These are phyloP conservation scores for Crambe crambe DNA, from an alignment of 37 sponge, comb jelly and placozoan genomes.

Conservation along the genomic window DNA sequence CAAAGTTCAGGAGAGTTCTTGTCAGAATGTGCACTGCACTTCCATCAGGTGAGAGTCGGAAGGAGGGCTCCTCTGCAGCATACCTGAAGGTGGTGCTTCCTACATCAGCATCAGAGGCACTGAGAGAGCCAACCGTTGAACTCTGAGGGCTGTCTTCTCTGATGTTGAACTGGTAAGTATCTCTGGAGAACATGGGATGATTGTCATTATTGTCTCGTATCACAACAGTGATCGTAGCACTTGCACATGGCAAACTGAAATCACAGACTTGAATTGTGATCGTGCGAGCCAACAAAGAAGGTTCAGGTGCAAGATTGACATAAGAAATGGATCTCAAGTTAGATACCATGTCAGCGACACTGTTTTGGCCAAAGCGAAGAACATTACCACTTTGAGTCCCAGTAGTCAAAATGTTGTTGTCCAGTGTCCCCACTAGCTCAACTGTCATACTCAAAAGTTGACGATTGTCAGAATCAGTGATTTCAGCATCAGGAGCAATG, in stretches of 20 bases:
- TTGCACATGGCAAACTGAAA: slow-evolving; percentile 5
- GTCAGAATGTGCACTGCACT: slow-evolving; percentile 15
- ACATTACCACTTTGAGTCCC: not conserved
- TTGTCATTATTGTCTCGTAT: slow-evolving; percentile 61
- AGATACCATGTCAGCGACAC: slow-evolving; percentile 11
- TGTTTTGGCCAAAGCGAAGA: slow-evolving; percentile 13
- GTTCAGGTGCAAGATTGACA: slow-evolving; percentile 46
- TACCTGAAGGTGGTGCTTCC: not conserved
- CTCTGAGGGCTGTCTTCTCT: slow-evolving; percentile 18
- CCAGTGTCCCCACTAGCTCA: slow-evolving; percentile 5
- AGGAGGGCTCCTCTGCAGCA: not conserved
- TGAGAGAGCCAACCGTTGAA: slow-evolving; percentile 28
- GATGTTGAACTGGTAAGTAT: slow-evolving; percentile 36
- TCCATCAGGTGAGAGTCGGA: not conserved
- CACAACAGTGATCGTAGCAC: not conserved
- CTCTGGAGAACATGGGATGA: slow-evolving; percentile 47
- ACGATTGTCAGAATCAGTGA: slow-evolving; percentile 59
- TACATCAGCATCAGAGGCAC: slow-evolving; percentile 52
- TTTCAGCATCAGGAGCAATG: slow-evolving; percentile 42
- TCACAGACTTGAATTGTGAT: slow-evolving; percentile 54
- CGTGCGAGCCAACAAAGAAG: slow-evolving; percentile 25
- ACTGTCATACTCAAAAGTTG: slow-evolving; percentile 16
- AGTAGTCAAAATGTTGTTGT: slow-evolving; percentile 25
- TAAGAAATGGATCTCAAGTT: slow-evolving; percentile 44
- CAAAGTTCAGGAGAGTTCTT: slow-evolving; percentile 26